Percentiles rank a stretch among this genome's conserved stretches.
These are phyloP conservation scores for Ailuropoda melanoleuca DNA, from an alignment of 2,113 vertebrate species.

Conservation along the genomic window DNA sequence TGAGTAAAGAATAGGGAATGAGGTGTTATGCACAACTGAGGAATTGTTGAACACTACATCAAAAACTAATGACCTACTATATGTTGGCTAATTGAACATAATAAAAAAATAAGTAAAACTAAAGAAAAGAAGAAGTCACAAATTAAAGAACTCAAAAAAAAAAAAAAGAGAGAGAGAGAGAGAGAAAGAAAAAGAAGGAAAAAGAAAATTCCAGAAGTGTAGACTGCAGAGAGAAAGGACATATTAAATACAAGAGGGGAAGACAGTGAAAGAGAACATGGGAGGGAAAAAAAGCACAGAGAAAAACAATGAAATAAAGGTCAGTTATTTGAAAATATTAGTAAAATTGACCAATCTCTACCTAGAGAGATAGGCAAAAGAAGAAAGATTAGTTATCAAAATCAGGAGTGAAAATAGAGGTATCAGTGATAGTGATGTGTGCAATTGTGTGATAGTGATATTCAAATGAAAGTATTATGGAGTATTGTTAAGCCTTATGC, in stretches of 20 bases:
- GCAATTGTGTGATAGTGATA: not conserved
- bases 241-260: not conserved
- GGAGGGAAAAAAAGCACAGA: too few relatives aligned
- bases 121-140: too few relatives aligned
- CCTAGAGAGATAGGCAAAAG: not conserved
- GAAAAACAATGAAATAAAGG: not conserved
- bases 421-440: not conserved
- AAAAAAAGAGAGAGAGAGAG: too few relatives aligned
- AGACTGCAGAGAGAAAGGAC: not conserved
- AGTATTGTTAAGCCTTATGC: not conserved
- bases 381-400: not conserved
- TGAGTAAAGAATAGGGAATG: too few relatives aligned
- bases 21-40: too few relatives aligned
- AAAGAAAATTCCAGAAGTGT: not conserved
- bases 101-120: too few relatives aligned
- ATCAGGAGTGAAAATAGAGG: not conserved
- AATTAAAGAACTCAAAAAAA: too few relatives aligned
- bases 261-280: not conserved
- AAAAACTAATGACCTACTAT: too few relatives aligned
- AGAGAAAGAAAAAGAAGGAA: too few relatives aligned
- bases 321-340: not conserved
- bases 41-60: too few relatives aligned
- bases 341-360: not conserved
- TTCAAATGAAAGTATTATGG: not conserved
- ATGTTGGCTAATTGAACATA: too few relatives aligned